Evolutionary conservation across 2,797 vertebrate genomes (phyloP).

Genomic region (Thaleichthys pacificus): DNA sequence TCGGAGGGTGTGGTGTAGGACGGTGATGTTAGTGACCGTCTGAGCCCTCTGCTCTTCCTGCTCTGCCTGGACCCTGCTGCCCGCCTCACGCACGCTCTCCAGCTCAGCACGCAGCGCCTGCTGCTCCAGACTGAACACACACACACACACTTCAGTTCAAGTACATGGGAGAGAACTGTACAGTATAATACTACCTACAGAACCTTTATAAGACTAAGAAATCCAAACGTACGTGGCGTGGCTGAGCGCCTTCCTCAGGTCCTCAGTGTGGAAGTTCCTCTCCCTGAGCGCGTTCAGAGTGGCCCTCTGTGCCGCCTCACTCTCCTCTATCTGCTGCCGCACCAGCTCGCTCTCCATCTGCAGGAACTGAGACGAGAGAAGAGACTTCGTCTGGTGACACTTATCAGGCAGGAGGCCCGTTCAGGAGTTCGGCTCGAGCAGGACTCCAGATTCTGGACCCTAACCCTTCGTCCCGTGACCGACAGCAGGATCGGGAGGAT

Average conservation of each 20-base stretch:
- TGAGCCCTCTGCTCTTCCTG: conserved; percentile 73
- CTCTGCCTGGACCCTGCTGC: conserved; percentile 56
- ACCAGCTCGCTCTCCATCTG: conserved; percentile 84
- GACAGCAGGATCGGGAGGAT: no score
- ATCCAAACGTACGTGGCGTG: conserved; percentile 71
- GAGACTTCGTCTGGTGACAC: no score
- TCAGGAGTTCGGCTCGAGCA: no score
- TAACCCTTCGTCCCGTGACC: no score
- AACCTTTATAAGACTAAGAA: no score
- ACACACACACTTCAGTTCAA: not conserved
- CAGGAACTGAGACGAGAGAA: conserved; percentile 77
- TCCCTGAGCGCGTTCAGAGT: conserved; percentile 79
- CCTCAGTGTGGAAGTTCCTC: conserved; percentile 80
- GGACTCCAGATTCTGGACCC: no score
- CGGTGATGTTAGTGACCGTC: conserved; percentile 67
- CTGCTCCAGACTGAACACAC: conserved; percentile 64
- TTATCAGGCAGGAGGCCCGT: no score
- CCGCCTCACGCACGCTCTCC: conserved; percentile 58
- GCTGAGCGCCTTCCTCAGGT: conserved; percentile 76
- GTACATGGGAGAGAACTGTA: no score
- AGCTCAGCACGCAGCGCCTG: conserved; percentile 71
- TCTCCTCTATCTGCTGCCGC: conserved; percentile 81
- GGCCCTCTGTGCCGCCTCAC: conserved; percentile 73
- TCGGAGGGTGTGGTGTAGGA: conserved; percentile 75
- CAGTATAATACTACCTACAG: no score